Conservation (phyloP, 1,140 invertebrate species). For the Drosophila mauritiana region DNA sequence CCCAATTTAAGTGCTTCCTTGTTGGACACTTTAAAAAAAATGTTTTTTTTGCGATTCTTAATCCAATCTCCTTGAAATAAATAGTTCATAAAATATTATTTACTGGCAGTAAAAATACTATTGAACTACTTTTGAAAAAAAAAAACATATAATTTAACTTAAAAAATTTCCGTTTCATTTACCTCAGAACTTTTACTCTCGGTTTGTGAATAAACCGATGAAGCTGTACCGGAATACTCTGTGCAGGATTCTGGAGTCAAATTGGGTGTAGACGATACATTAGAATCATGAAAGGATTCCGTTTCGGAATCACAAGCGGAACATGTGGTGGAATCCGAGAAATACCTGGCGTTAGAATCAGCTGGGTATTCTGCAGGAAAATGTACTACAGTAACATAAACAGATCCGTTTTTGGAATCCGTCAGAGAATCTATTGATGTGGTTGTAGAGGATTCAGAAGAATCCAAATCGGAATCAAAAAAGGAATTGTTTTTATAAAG, state of each 20-base stretch:
- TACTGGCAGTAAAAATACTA: too few relatives aligned
- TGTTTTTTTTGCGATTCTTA: slow-evolving; percentile 18
- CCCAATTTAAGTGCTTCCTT: slow-evolving; percentile 79
- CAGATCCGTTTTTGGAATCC: background rate
- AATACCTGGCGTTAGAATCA: background rate
- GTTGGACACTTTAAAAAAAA: slow-evolving; percentile 3
- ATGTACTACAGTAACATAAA: too few relatives aligned
- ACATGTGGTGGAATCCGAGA: too few relatives aligned
- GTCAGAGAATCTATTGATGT: background rate
- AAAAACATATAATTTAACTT: background rate
- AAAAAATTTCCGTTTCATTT: background rate
- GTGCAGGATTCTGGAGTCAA: too few relatives aligned
- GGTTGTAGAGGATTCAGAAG: background rate
- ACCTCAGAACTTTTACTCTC: background rate
- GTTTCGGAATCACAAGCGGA: too few relatives aligned
- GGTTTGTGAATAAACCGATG: background rate
- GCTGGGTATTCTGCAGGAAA: background rate
- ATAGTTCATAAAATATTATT: background rate
- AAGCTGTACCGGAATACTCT: background rate
- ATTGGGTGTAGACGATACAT: too few relatives aligned
- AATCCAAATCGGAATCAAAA: background rate
- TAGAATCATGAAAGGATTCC: too few relatives aligned
- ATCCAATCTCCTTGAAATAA: slow-evolving; percentile 10
- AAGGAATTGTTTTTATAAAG: too few relatives aligned
- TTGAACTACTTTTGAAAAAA: background rate